These are phyloP conservation scores for Spisula subtruncata DNA, from an alignment of 2,888 invertebrate species.

Conservation along the genomic window DNA sequence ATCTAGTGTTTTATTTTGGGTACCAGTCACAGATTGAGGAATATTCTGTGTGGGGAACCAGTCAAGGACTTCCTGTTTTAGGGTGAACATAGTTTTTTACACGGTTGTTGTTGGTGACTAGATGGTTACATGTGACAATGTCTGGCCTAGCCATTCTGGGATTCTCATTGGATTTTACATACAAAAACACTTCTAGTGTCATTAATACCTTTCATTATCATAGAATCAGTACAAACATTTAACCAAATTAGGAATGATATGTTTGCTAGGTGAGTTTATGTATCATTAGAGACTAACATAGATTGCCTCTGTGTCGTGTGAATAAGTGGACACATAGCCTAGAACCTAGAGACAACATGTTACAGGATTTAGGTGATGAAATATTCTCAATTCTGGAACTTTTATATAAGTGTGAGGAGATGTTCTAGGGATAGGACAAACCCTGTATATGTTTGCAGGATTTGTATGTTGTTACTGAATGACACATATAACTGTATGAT, in stretches of 20 bases:
- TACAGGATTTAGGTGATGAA: neutral
- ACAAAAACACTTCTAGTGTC: neutral
- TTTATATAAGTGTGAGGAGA: neutral
- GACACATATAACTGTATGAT: neutral
- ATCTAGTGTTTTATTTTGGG: constrained; percentile 17
- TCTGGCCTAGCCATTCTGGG: constrained; percentile 28
- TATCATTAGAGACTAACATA: neutral
- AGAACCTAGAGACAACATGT: neutral
- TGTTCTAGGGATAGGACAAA: neutral
- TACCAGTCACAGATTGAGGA: constrained; percentile 17
- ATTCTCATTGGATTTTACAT: neutral
- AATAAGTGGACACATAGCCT: neutral
- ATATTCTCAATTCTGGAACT: neutral
- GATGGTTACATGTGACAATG: constrained; percentile 2
- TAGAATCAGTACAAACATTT: neutral
- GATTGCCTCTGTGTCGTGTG: neutral
- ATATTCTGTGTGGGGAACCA: neutral
- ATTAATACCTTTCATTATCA: neutral
- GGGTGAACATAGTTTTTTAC: neutral
- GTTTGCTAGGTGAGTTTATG: neutral
- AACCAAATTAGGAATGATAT: neutral
- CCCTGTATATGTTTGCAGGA: neutral
- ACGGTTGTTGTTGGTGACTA: constrained; percentile 4
- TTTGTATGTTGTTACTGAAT: neutral
- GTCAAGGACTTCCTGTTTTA: neutral